Conservation (phyloP, 2,113 vertebrate genomes). For the Tetrao urogallus region DNA sequence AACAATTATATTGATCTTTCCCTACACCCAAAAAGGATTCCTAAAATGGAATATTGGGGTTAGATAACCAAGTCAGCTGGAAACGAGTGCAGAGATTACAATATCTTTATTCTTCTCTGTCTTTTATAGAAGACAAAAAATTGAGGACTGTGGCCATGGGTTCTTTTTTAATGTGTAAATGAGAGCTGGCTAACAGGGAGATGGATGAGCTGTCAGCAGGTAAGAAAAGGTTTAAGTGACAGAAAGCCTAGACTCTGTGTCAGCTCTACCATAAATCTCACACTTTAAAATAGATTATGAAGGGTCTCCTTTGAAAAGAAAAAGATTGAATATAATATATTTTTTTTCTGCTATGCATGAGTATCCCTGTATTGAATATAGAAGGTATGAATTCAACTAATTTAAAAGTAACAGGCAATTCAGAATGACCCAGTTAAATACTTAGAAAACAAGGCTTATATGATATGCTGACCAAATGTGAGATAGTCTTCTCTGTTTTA, state of each 20-base stretch:
- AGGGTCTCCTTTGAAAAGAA: neutral
- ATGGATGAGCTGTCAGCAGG: neutral
- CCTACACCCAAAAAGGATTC: neutral
- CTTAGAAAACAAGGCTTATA: slow-evolving; percentile 9
- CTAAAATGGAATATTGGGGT: neutral
- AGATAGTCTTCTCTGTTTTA: neutral
- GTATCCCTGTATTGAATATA: neutral
- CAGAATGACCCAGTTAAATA: neutral
- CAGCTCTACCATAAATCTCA: neutral
- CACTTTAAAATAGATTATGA: neutral
- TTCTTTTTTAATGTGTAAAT: neutral
- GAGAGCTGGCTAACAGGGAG: neutral
- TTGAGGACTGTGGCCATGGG: neutral
- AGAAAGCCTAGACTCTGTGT: neutral
- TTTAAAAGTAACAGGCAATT: neutral
- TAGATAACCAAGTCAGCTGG: neutral
- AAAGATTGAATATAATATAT: neutral
- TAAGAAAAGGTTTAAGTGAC: neutral
- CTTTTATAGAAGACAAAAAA: neutral
- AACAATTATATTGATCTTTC: neutral
- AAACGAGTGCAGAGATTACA: neutral
- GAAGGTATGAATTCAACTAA: neutral
- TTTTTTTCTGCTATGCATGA: neutral
- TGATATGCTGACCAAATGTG: neutral
- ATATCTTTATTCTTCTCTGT: neutral